Evolutionary conservation across 1,140 invertebrate species (phyloP), one percentile per base, ranked within the genome.

Genomic region (Wiebesia pumilae): DNA sequence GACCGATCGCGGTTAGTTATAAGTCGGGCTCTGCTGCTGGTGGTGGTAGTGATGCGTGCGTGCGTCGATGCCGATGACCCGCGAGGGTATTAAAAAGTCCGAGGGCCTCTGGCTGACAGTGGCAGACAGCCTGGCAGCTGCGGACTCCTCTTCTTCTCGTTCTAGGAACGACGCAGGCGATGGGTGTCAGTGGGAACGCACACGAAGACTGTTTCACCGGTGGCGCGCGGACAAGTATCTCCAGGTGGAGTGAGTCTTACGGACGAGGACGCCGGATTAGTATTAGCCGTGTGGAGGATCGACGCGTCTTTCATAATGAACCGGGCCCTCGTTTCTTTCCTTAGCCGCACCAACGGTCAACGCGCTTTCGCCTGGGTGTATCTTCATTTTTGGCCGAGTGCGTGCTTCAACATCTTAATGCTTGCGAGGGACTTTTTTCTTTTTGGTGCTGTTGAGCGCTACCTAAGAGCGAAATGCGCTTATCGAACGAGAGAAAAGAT

Each of bases 51-150:
- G 43, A 47, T 47, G 2, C 24, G n/a, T n/a, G n/a, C n/a, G n/a
- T n/a, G 2, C 65, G 40, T 10, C 16, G 19, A 40, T 67, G 62
- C 38, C 47, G 77, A 73, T 75, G 79, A 84, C 65, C 43, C 71
- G 47, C 19, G 3, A 78, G 40, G 16, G 54, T 51, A 65, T 81
- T 89, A 35, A 73, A n/a, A 71, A 73, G 21, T 47, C 30, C 73
- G 40, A 78, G n/a, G 54, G 77, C n/a, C 30, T 35, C 67, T 12
- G 67, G 67, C 67, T 71, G 88, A 86, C 85, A 83, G 89, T 87
- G 90, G 90, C 90, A 92, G 91, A 92, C 91, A 92, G 91, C 90
- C 89, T 91, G 91, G 91, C 91, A 92, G 90, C 90, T n/a, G 38
- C 62, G 80, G 30, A 27, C n/a, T 21, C n/a, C 30, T 85, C 78